Base-by-base conservation (phyloP, 1,140 invertebrate genomes). In the Steinernema khuongi region DNA sequence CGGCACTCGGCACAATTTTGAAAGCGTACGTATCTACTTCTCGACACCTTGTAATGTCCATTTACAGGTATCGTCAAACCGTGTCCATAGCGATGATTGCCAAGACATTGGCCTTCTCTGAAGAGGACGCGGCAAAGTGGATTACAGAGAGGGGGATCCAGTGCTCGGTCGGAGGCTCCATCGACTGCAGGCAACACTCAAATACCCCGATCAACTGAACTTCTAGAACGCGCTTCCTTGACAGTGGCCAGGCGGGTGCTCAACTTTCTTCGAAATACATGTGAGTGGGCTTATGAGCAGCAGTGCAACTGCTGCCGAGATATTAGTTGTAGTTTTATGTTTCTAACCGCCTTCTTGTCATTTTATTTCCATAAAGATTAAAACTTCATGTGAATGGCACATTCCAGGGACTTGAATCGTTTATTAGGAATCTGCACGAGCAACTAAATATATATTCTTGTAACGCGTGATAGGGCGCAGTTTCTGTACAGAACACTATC, bases 11-110 rank as follows among this genome's bases (percentile, higher is more conserved):
- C 88, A 88, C 89, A 82, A 92, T 97, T 85, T 90, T 97, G 79
- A 97, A 96, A 91, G 90, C 94, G 95, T 98, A 94, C 89, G 94
- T 95, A 85, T 84, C 67, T 67, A 26, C 22, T 14, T 4, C 50
- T n/a, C 11, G 50, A n/a, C 50, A 60, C 22, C 7, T 26, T 60
- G 26, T 11, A 41, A 11, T n/a, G 78, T 80, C 80, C 83, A 69
- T 71, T 83, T 79, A n/a, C 91, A 96, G 94, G 89, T 96, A 93
- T 90, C 93, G 94, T 83, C 93, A 93, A 88, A 90, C 89, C 87
- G 89, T 96, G 88, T 90, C 91, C 81, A 89, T 94, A 87, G 90
- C 91, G 86, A 83, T 85, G 81, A 71, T 85, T 81, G 77, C 76
- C 71, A 41, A 36, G 66, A 76, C 68, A 75, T 50, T 84, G 80